Evolutionary conservation across 2,888 invertebrate species (phyloP).

Genomic region (Dryococelus australis): DNA sequence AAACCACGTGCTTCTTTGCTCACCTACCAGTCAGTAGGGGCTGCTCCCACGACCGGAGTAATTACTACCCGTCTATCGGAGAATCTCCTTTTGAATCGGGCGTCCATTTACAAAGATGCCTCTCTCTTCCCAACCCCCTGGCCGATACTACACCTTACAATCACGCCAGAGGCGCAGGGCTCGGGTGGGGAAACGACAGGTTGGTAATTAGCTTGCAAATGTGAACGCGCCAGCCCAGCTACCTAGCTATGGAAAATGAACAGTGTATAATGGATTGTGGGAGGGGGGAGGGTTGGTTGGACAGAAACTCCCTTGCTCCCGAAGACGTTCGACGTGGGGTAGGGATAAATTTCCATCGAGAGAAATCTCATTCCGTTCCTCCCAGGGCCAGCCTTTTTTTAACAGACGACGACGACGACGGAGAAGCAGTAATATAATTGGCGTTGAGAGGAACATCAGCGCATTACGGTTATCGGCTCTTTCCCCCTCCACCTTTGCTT

Average conservation of each 20-base stretch:
- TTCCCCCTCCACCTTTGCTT: too few relatives aligned
- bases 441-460: too few relatives aligned
- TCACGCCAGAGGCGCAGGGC: too few relatives aligned
- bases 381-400: neutral
- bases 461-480: too few relatives aligned
- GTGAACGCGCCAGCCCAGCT: neutral
- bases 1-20: neutral
- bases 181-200: neutral
- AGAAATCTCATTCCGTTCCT: neutral
- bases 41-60: neutral
- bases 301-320: neutral
- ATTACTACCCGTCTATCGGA: neutral
- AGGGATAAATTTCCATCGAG: neutral
- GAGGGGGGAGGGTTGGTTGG: too few relatives aligned
- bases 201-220: slow-evolving; percentile 9
- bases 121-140: neutral
- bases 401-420: too few relatives aligned
- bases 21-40: neutral
- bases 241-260: too few relatives aligned
- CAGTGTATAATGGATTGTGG: too few relatives aligned
- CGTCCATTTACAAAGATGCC: neutral
- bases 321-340: neutral
- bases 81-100: neutral
- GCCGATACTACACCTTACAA: too few relatives aligned
- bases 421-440: too few relatives aligned